A percentile compares a stretch with the other conserved stretches of the same genome.
Evolutionary conservation across 2,797 vertebrate species (phyloP).

Genomic region (Nannoperca obscura): DNA sequence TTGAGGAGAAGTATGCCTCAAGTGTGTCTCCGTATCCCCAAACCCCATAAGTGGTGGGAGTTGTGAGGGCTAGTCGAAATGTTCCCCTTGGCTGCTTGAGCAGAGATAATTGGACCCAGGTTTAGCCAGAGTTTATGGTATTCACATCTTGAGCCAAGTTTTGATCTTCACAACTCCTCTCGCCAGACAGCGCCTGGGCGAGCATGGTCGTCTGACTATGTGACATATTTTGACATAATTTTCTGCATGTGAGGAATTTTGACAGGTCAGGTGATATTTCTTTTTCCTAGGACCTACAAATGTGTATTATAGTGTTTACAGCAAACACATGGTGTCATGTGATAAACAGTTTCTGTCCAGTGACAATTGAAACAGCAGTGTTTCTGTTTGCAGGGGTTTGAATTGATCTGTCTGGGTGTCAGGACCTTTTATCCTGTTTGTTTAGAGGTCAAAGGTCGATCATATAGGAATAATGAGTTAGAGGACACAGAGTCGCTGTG

Average conservation of each 20-base stretch:
- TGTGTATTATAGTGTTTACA: slow-evolving; percentile 42
- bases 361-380: slow-evolving; percentile 19
- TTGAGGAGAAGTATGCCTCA: slow-evolving; percentile 47
- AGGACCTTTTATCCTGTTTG: slow-evolving; percentile 19
- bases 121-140: slow-evolving; percentile 76
- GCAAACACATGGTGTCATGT: slow-evolving; percentile 29
- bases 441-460: slow-evolving; percentile 40
- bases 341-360: slow-evolving; percentile 14
- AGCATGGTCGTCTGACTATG: slow-evolving; percentile 27
- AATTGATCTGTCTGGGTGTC: slow-evolving; percentile 33
- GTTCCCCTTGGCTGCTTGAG: slow-evolving; percentile 81
- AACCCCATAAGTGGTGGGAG: slow-evolving; percentile 64
- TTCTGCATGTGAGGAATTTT: slow-evolving; percentile 44
- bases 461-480: slow-evolving; percentile 17
- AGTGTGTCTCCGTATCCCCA: slow-evolving; percentile 69
- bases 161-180: slow-evolving; percentile 66
- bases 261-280: slow-evolving; percentile 36
- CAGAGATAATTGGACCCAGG: slow-evolving; percentile 84
- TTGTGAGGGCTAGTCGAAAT: slow-evolving; percentile 63
- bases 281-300: background rate
- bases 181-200: slow-evolving; percentile 54
- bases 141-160: slow-evolving; percentile 76
- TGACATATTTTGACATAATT: slow-evolving; percentile 51
- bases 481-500: background rate
- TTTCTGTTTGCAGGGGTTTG: slow-evolving; percentile 51